Base-by-base conservation (phyloP, 2,888 invertebrate species). In the Drosophila affinis region DNA sequence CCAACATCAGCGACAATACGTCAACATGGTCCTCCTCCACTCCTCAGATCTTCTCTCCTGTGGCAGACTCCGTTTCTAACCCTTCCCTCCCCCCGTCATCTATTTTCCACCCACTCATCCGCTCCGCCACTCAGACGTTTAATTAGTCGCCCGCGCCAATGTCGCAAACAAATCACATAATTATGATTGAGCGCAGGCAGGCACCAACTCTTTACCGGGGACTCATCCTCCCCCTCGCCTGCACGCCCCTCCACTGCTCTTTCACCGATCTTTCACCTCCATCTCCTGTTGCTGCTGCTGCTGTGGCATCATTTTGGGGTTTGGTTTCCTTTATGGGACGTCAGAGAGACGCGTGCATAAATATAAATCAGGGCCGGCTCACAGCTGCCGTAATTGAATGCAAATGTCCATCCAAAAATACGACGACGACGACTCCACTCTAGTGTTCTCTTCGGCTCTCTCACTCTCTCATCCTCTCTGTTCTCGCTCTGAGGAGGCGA, bases 341-440 rank as follows among this genome's bases (percentile, higher is more conserved):
- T 67, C 64, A 56, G 64, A 67, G 67, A 63, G 64, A 63, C 67
- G 67, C 64, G 67, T 57, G 64, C 76, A 80, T 89, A 89, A 83
- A 89, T 85, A 89, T 89, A 89, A 89, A 89, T 89, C 84, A 88
- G 78, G 70, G 78, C 58, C 80, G 75, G 72, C 78, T 63, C 80
- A 78, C 88, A 89, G 89, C 89, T 89, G 90, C 81, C 84, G 78
- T 90, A 90, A 90, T 90, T 90, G 89, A 90, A 90, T 88, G 90
- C 90, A 90, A 90, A 90, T 90, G 90, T 80, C 78, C 79, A 74
- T 85, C 83, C 76, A 85, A 85, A 84, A 84, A 84, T 82, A 83
- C 67, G 77, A 78, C 59, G 27, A 27, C 74, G 73, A 77, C 74
- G 73, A 77, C 76, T 76, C 21, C 64, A 56, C 54, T 34, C 39